Base-by-base conservation (phyloP, 1,140 invertebrate genomes). In the Drosophila willistoni region DNA sequence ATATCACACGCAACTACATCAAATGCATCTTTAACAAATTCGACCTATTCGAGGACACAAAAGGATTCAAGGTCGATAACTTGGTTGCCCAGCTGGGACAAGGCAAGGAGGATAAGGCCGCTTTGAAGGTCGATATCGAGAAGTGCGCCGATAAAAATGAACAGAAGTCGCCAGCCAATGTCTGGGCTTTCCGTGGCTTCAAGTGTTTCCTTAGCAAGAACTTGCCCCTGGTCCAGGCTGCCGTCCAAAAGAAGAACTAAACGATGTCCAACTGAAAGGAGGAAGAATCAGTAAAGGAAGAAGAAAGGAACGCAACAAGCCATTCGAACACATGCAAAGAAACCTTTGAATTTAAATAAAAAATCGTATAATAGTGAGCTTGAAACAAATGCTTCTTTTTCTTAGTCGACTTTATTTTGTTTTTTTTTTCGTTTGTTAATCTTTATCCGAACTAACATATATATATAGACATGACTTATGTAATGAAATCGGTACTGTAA, bases 131-230 rank as follows among this genome's bases (percentile, higher is more conserved):
- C 3, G 85, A 91, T 51, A 73, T 92, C 44, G 89, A 90, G 62
- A 92, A 91, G 73, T 92, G 91, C 60, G 89, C 82, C 71, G 91
- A 92, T 59, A 91, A 92, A 71, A 92, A 92, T 68, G 89, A 91
- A 54, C 82, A 89, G 62, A 91, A 91, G 73, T 79, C 81, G 1
- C 66, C 73, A n/a, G 72, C 82, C 61, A 87, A 72, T 61, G 72
- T 73, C 73, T 92, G 91, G 91, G 91, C 83, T 12, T 92, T 73
- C 56, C 87, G 91, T 17, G 90, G 91, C 64, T 91, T 92, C 81
- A 91, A 92, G 73, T 92, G 91, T 47, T 91, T 92, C 89, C 74
- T 91, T 13, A 72, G 76, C 77, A 92, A 91, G 78, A 90, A 92
- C 65, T 66, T 92, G 64, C 71, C 86, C 10, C 73, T 92, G 22